Percentiles rank a stretch among this genome's conserved stretches.
These are phyloP conservation scores for Athene noctua DNA, from an alignment of 2,113 vertebrate genomes.

Conservation along the genomic window DNA sequence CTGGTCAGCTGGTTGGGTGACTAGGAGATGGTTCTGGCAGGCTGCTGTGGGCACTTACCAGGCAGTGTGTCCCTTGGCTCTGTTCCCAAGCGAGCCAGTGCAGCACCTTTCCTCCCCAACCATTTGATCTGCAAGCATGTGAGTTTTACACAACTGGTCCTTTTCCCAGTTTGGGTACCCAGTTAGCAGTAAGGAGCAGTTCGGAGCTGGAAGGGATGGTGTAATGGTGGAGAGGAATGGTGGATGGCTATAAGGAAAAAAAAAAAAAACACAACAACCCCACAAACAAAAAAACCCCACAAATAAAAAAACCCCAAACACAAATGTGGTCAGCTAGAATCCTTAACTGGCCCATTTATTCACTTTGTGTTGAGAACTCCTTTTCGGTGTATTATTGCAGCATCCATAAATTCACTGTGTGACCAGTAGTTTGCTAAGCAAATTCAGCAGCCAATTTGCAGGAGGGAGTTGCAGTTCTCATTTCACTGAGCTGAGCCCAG, in stretches of 20 bases:
- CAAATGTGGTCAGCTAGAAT: neutral
- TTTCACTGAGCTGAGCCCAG: neutral
- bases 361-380: neutral
- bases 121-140: rapidly evolving
- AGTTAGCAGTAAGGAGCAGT: neutral
- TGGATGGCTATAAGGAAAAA: neutral
- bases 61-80: rapidly evolving
- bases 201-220: neutral
- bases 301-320: too few species aligned
- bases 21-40: neutral
- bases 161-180: neutral
- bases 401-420: neutral
- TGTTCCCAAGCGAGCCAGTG: rapidly evolving
- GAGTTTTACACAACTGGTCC: neutral
- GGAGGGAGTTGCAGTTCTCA: neutral
- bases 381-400: neutral
- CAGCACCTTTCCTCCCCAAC: neutral
- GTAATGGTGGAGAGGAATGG: neutral
- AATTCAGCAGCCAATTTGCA: neutral
- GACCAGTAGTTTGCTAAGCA: neutral
- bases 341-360: neutral
- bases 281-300: too few species aligned
- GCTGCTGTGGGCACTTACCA: rapidly evolving
- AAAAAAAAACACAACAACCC: too few species aligned
- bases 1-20: neutral